Conservation (phyloP, 2,888 invertebrate species). For the Heteromurus nitidus region DNA sequence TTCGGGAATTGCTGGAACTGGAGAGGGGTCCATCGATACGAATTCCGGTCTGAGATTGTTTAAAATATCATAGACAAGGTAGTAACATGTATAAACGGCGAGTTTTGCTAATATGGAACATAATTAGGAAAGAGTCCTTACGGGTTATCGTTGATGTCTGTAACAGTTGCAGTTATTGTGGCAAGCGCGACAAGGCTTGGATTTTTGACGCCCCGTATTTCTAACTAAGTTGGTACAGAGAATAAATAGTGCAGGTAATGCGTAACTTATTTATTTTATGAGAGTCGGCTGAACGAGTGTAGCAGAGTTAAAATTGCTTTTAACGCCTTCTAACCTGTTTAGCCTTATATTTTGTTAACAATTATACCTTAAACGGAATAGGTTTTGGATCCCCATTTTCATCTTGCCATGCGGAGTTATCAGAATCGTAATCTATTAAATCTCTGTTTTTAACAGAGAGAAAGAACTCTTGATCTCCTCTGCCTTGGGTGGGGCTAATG, state of each 20-base stretch:
- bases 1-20: too few relatives aligned
- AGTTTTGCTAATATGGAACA: too few relatives aligned
- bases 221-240: constrained; percentile 49
- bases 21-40: too few relatives aligned
- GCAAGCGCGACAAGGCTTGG: constrained; percentile 27
- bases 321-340: too few relatives aligned
- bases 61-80: too few relatives aligned
- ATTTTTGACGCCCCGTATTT: constrained; percentile 21
- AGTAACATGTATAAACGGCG: too few relatives aligned
- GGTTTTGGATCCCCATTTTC: neutral
- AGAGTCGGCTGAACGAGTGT: too few relatives aligned
- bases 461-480: constrained; percentile 10
- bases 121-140: too few relatives aligned
- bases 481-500: constrained; percentile 32
- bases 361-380: neutral
- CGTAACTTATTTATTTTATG: too few relatives aligned
- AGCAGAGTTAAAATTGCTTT: too few relatives aligned
- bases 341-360: neutral
- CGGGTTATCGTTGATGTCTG: constrained; percentile 55
- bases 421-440: constrained; percentile 31
- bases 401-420: neutral
- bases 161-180: constrained; percentile 19
- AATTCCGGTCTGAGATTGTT: too few relatives aligned
- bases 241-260: too few relatives aligned
- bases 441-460: constrained; percentile 13